Conservation (phyloP, 2,888 invertebrate species). For the Cosmia trapezina region DNA sequence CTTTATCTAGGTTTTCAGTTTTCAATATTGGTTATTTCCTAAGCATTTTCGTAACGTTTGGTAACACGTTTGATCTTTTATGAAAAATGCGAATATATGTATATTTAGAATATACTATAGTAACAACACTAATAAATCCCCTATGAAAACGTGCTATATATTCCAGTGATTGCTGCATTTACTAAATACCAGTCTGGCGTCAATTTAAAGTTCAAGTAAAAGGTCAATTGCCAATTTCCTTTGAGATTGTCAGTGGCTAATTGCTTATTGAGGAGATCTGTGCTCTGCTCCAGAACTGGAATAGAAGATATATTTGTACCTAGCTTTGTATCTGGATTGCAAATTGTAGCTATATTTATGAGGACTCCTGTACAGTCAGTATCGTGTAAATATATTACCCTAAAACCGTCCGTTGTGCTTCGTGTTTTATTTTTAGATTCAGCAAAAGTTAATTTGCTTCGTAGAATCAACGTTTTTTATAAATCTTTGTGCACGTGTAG, state of each 20-base stretch:
- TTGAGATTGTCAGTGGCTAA: slow-evolving; percentile 86
- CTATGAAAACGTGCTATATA: slow-evolving; percentile 51
- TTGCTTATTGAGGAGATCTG: slow-evolving; percentile 77
- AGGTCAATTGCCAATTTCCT: slow-evolving; percentile 90
- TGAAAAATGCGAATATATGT: neutral
- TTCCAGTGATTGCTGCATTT: slow-evolving; percentile 59
- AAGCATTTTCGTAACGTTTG: neutral
- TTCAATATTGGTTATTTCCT: slow-evolving; percentile 26
- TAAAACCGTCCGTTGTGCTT: slow-evolving; percentile 33
- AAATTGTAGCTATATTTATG: slow-evolving; percentile 11
- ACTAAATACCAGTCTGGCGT: slow-evolving; percentile 69
- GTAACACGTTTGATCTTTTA: neutral
- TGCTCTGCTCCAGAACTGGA: slow-evolving; percentile 65
- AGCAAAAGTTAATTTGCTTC: slow-evolving; percentile 35
- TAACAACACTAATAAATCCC: slow-evolving; percentile 10
- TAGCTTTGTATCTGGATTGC: slow-evolving; percentile 3
- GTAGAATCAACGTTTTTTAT: slow-evolving; percentile 25
- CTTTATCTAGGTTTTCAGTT: slow-evolving; percentile 38
- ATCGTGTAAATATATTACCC: slow-evolving; percentile 14
- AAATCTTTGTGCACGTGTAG: slow-evolving; percentile 8
- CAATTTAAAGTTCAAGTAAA: slow-evolving; percentile 85
- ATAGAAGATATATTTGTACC: slow-evolving; percentile 3
- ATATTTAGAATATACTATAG: neutral
- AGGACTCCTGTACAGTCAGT: neutral
- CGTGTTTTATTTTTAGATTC: slow-evolving; percentile 45